These are phyloP conservation scores for Medauroidea extradentata DNA, from an alignment of 1,140 invertebrate genomes.

Conservation along the genomic window DNA sequence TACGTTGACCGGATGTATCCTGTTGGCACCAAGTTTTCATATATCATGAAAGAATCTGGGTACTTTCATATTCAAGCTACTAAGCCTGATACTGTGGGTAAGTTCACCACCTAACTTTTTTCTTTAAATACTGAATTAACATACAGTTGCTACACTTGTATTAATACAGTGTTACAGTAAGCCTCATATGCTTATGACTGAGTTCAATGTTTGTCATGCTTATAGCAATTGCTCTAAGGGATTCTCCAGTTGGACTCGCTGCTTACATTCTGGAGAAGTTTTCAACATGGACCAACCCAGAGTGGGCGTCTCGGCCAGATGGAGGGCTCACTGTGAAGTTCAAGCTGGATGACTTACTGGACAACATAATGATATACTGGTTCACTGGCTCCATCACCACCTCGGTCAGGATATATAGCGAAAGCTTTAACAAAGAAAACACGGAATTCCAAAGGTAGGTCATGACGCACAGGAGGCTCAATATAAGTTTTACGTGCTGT, in stretches of 20 bases:
- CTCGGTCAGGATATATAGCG: constrained; percentile 74
- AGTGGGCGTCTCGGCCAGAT: constrained; percentile 47
- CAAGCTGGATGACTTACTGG: too few species aligned
- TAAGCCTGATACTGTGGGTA: constrained; percentile 87
- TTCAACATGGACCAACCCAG: constrained; percentile 64
- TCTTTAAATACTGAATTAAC: too few species aligned
- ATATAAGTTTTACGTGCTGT: too few species aligned
- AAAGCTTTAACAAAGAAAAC: constrained; percentile 49
- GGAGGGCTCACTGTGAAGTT: too few species aligned
- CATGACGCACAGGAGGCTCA: too few species aligned
- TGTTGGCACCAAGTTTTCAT: constrained; percentile 42
- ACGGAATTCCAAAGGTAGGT: too few species aligned
- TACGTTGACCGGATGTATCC: constrained; percentile 56
- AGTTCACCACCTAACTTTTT: too few species aligned
- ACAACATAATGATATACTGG: constrained; percentile 90
- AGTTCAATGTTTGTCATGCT: too few species aligned
- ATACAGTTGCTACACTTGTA: too few species aligned
- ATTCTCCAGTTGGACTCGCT: too few species aligned
- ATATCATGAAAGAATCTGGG: constrained; percentile 63
- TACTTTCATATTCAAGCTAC: constrained; percentile 78
- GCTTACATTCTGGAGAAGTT: constrained; percentile 88
- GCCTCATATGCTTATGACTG: too few species aligned
- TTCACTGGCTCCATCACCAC: constrained; percentile 63
- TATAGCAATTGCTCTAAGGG: constrained; percentile 51
- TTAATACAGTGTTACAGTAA: too few species aligned